phyloP scores from a whole-genome alignment of 1,140 invertebrate genomes.

The Papilio machaon region DNA sequence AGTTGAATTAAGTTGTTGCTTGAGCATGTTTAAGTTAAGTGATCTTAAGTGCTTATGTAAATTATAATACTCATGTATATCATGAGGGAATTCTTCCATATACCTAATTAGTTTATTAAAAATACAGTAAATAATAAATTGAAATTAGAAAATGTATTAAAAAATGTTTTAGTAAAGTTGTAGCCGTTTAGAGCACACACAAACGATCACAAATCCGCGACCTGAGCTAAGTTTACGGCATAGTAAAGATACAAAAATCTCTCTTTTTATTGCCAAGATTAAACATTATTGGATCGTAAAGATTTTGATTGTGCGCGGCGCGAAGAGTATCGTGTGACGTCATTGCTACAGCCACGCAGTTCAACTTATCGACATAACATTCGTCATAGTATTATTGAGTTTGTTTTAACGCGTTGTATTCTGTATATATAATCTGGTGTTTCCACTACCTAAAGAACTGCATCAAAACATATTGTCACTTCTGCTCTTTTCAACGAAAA shows the following conservation, averaged over 20 bases:
- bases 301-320: conserved; percentile 45
- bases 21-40: conserved; percentile 13
- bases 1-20: conserved; percentile 4
- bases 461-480: no score
- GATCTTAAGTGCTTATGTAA: conserved; percentile 18
- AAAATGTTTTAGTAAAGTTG: not conserved
- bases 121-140: not conserved
- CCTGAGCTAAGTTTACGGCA: conserved; percentile 48
- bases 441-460: no score
- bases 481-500: no score
- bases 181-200: conserved; percentile 27
- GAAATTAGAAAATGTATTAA: not conserved
- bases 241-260: conserved; percentile 60
- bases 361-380: not conserved
- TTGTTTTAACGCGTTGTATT: not conserved
- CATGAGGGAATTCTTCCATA: not conserved
- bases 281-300: conserved; percentile 59
- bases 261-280: conserved; percentile 52
- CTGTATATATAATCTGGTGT: no score
- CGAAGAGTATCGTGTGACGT: conserved; percentile 22
- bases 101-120: no score
- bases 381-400: not conserved
- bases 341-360: not conserved
- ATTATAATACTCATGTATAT: not conserved
- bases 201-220: conserved; percentile 38